Evolutionary conservation across 2,888 invertebrate genomes (phyloP), one percentile per base, ranked within the genome.

Genomic region (Cheiracanthium punctorium): DNA sequence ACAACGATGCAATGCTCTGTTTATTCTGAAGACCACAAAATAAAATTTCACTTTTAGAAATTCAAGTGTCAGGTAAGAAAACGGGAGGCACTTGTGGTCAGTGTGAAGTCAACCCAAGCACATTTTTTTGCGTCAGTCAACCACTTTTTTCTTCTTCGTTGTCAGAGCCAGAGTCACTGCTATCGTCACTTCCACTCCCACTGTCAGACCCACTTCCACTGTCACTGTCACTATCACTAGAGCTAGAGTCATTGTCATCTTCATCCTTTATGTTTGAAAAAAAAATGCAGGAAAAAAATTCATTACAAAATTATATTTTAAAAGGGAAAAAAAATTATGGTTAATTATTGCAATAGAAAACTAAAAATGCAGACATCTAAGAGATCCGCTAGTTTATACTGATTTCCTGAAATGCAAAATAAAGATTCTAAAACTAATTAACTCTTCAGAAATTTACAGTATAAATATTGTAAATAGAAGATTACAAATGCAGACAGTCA

Each of bases 141-240:
- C 86, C 80, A 58, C 86, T 87, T 30, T 87, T 87, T 43, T 65
- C 80, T 80, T 88, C 82, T 52, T 88, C 88, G 71, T 86, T 88
- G 14, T 88, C 88, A 12, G 88, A 88, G 14, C 85, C 88, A 80
- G 88, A 86, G 43, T 88, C 88, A 82, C 88, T 88, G 37, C 86
- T 86, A 24, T 85, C 86, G 30, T 88, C 88, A 67, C 88, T 88
- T 12, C 76, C 81, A 70, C 86, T 86, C 41, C 85, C 88, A 77
- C 88, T 88, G 72, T 87, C 86, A 30, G 81, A 77, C 71, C 85
- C 85, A 71, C 88, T 88, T 12, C 86, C 88, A 74, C 85, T 88
- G 37, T 88, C 88, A 72, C 82, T 82, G 20, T 88, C 88, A 65
- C 86, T 86, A 32, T 88, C 88, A 43, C 86, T 86, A 20, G 88